Conservation (phyloP, 2,113 vertebrate species). For the Ceratotherium simum region DNA sequence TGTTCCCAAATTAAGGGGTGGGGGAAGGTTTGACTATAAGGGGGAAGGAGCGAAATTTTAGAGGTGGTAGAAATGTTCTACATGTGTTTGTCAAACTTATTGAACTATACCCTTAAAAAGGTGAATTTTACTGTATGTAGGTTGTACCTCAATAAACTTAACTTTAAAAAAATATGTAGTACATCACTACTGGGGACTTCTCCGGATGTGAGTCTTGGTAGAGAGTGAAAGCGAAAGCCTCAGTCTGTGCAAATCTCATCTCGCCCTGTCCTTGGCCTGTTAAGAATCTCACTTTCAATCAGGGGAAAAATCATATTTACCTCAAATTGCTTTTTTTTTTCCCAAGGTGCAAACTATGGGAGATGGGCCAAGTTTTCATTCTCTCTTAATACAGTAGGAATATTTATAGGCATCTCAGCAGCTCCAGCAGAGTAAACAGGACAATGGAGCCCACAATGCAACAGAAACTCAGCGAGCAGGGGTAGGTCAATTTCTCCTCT, state of each 20-base stretch:
- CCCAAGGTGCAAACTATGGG: background rate
- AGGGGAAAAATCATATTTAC: background rate
- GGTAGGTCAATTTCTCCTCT: background rate
- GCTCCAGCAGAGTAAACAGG: background rate
- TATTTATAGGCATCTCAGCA: background rate
- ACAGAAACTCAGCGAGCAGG: background rate
- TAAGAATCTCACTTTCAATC: background rate
- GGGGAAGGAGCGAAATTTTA: background rate
- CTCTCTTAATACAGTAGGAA: background rate
- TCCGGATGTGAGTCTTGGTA: fast-evolving
- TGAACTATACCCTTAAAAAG: background rate
- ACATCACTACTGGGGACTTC: background rate
- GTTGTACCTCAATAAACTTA: background rate
- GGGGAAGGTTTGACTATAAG: background rate
- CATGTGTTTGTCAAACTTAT: background rate
- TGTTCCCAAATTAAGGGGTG: background rate
- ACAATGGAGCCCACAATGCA: background rate
- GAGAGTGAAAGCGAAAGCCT: background rate
- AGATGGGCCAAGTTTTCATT: background rate
- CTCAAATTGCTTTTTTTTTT: background rate
- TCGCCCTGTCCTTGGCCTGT: background rate
- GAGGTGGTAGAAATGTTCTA: background rate
- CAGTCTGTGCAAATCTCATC: background rate
- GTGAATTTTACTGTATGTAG: background rate
- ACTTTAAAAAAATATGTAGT: background rate